Evolutionary conservation across 1,140 invertebrate species (phyloP).

Genomic region (Lordiphosa stackelbergi): DNA sequence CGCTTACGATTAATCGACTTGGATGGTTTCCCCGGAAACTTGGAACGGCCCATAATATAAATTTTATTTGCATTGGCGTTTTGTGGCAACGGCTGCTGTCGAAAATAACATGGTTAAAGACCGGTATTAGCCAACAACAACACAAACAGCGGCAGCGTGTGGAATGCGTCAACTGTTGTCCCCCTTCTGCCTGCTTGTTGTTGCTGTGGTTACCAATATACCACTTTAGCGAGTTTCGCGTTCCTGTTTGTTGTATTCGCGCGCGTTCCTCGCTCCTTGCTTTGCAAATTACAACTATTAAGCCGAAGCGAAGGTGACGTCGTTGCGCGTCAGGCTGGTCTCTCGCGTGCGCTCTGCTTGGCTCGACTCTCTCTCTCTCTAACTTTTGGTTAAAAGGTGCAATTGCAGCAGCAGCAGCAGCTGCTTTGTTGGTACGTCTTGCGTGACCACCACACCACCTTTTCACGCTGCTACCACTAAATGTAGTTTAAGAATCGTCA

Average conservation of each 20-base stretch:
- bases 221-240: constrained; percentile 27
- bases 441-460: constrained; percentile 67
- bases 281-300: constrained; percentile 71
- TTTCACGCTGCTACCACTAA: no score
- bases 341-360: constrained; percentile 11
- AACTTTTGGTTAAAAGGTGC: constrained; percentile 49
- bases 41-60: constrained; percentile 78
- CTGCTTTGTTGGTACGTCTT: constrained; percentile 51
- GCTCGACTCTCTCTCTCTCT: constrained; percentile 13
- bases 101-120: constrained; percentile 43
- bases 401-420: constrained; percentile 69
- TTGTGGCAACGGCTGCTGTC: constrained; percentile 19
- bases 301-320: constrained; percentile 63
- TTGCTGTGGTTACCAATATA: constrained; percentile 37
- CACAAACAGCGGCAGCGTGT: constrained; percentile 30
- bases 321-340: constrained; percentile 35
- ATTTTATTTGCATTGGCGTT: constrained; percentile 52
- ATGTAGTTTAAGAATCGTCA: constrained; percentile 44
- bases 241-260: constrained; percentile 45
- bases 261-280: constrained; percentile 71
- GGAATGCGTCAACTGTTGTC: constrained; percentile 64
- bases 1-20: constrained; percentile 89
- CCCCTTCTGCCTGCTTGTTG: constrained; percentile 34
- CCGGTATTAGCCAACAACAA: constrained; percentile 52
- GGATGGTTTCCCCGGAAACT: constrained; percentile 90